A percentile compares a stretch with the other conserved stretches of the same genome.
Conservation (phyloP, 2,113 vertebrate species). For the Diphyllodes magnificus region DNA sequence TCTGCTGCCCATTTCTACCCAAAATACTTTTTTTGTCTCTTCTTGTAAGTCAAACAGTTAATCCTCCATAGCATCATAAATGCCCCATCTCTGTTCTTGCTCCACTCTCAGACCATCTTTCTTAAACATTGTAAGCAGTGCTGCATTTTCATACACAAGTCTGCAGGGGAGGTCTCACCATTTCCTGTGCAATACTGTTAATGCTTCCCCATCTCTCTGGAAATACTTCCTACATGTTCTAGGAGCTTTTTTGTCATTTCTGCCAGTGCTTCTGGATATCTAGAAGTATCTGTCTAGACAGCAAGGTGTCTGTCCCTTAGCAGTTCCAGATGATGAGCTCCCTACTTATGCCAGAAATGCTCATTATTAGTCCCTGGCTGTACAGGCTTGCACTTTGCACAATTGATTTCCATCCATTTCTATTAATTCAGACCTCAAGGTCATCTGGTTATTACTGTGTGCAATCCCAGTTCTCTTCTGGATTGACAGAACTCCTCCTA, state of each 20-base stretch:
- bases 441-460: slow-evolving; percentile 1
- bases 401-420: slow-evolving; percentile 33
- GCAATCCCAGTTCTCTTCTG: background rate
- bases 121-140: background rate
- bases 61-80: background rate
- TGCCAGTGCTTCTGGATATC: background rate
- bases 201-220: background rate
- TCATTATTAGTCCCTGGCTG: slow-evolving; percentile 3
- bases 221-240: background rate
- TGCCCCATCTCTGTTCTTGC: background rate
- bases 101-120: background rate
- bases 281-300: background rate
- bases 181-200: background rate
- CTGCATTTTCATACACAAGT: background rate
- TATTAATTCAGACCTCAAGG: slow-evolving; percentile 29
- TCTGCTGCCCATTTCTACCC: background rate
- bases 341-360: background rate
- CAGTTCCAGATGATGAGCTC: background rate
- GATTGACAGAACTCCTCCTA: slow-evolving; percentile 19
- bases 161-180: background rate
- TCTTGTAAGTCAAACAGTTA: background rate
- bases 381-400: background rate
- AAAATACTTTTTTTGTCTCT: background rate
- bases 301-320: background rate
- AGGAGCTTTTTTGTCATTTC: background rate